phyloP scores from a whole-genome alignment of 2,888 invertebrate species.

The Patella ulyssiponensis region DNA sequence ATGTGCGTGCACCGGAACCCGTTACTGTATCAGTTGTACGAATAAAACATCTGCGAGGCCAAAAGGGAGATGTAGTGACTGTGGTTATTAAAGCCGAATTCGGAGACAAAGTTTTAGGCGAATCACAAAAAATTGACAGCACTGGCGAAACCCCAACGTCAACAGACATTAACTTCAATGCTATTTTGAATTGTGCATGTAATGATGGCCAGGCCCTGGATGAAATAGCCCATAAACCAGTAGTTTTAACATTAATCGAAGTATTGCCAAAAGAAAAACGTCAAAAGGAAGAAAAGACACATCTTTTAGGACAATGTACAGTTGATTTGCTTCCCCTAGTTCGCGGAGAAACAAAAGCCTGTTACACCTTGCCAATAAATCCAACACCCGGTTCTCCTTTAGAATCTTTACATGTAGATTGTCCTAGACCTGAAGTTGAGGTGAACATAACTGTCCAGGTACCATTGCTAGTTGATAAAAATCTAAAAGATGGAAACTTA shows the following conservation, averaged over 20 bases:
- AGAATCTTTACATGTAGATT: constrained; percentile 43
- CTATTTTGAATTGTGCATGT: constrained; percentile 61
- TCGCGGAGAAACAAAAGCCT: constrained; percentile 63
- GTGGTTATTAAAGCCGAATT: constrained; percentile 68
- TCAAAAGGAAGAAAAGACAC: constrained; percentile 72
- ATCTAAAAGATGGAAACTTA: constrained; percentile 62
- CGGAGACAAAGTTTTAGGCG: constrained; percentile 68
- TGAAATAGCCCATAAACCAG: constrained; percentile 69
- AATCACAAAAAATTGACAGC: constrained; percentile 70
- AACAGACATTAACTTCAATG: constrained; percentile 67
- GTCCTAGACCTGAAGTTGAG: constrained; percentile 62
- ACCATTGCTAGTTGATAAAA: constrained; percentile 60
- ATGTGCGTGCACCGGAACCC: constrained; percentile 63
- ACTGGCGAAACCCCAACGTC: constrained; percentile 50
- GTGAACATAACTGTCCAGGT: constrained; percentile 64
- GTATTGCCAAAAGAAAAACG: constrained; percentile 72
- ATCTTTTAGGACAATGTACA: constrained; percentile 67
- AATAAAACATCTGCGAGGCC: constrained; percentile 30
- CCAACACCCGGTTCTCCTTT: constrained; percentile 67
- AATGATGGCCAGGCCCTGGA: constrained; percentile 68
- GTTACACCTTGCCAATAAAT: constrained; percentile 57
- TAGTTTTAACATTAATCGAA: constrained; percentile 70
- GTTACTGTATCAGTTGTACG: constrained; percentile 62
- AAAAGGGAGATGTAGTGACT: constrained; percentile 65
- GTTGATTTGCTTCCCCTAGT: constrained; percentile 68